Conservation (phyloP, 2,113 vertebrate genomes). For the Melanostigma gelatinosum region DNA sequence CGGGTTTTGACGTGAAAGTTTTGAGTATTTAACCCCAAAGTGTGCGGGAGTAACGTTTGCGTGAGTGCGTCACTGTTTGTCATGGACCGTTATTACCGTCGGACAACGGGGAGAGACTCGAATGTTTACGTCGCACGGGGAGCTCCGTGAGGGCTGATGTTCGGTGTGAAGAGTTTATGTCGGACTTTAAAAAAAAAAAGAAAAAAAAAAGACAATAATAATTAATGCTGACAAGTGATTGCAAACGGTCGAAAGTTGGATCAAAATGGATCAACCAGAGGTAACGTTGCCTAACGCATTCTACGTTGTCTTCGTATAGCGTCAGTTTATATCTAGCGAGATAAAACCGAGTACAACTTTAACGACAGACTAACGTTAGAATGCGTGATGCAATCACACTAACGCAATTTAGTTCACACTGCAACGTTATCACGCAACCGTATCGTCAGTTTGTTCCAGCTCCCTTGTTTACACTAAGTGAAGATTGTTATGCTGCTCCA, state of each 20-base stretch:
- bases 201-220: background rate
- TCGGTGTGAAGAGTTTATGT: background rate
- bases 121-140: slow-evolving; percentile 1
- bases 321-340: background rate
- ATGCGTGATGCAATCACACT: background rate
- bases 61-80: background rate
- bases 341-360: background rate
- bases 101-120: background rate
- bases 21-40: background rate
- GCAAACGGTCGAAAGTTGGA: background rate
- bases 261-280: slow-evolving; percentile 52
- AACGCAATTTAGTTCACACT: background rate
- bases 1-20: background rate
- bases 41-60: background rate
- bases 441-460: background rate
- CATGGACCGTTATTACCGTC: background rate
- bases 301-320: background rate
- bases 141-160: background rate
- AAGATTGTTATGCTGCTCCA: background rate
- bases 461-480: background rate
- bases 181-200: background rate
- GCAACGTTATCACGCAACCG: background rate
- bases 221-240: background rate
- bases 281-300: slow-evolving; percentile 21
- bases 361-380: no score